Conservation (phyloP, 1,140 invertebrate genomes). For the Drosophila mauritiana region DNA sequence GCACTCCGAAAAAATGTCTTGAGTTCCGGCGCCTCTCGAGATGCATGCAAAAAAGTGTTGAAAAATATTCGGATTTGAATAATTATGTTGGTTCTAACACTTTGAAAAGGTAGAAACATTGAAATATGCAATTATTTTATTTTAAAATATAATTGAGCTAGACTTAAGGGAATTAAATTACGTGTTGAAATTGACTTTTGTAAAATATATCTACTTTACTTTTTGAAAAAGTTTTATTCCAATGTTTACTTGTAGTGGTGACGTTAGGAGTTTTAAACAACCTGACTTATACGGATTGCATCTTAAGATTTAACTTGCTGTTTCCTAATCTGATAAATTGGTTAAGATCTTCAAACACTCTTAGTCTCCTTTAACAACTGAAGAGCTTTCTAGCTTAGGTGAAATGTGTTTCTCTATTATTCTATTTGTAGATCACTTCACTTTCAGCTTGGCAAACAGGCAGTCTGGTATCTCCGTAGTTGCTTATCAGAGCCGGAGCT, state of each 20-base stretch:
- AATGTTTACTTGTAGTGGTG: too few species aligned
- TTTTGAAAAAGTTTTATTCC: too few species aligned
- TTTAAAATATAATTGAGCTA: too few species aligned
- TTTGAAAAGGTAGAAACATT: too few species aligned
- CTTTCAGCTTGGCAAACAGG: constrained; percentile 64
- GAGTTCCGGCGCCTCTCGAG: not conserved
- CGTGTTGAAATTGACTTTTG: too few species aligned
- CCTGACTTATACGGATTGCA: too few species aligned
- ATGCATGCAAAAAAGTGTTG: not conserved
- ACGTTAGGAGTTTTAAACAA: too few species aligned
- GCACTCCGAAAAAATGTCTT: constrained; percentile 2
- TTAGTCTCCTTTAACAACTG: not conserved
- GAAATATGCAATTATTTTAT: too few species aligned
- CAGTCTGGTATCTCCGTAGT: constrained; percentile 36
- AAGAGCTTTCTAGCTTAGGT: not conserved
- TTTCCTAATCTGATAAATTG: not conserved
- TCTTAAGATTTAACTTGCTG: not conserved
- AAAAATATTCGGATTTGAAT: not conserved
- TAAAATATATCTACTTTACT: too few species aligned
- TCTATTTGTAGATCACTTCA: constrained; percentile 69
- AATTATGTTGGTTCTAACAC: too few species aligned
- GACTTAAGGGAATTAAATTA: too few species aligned
- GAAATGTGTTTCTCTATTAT: constrained; percentile 8
- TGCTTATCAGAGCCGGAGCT: constrained; percentile 62
- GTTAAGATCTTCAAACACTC: not conserved